Percentiles rank a stretch among this genome's conserved stretches.
These are phyloP conservation scores for Halocaridina rubra DNA, from an alignment of 2,888 invertebrate genomes.

Conservation along the genomic window DNA sequence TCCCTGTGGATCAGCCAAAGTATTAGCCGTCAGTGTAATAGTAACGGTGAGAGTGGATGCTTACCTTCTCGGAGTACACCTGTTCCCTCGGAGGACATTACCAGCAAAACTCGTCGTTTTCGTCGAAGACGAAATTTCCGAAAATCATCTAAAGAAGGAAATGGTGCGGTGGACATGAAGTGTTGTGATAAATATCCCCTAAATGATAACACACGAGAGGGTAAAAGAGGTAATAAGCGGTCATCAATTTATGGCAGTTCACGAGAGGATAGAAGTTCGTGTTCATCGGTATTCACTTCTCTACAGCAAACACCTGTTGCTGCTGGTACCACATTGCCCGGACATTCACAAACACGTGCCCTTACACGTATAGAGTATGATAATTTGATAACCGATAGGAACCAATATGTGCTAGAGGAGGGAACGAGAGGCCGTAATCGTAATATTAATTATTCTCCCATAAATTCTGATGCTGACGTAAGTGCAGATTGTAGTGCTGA, in stretches of 20 bases:
- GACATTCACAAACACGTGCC: conserved; percentile 18
- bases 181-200: too few species aligned
- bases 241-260: neutral
- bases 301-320: neutral
- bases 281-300: conserved; percentile 5
- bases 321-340: conserved; percentile 23
- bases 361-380: conserved; percentile 41
- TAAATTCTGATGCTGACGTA: neutral
- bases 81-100: neutral
- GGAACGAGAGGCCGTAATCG: neutral
- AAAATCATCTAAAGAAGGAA: neutral
- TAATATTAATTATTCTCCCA: neutral
- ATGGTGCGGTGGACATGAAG: neutral
- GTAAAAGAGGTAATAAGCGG: neutral
- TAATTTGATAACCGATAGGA: conserved; percentile 6
- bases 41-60: conserved; percentile 32
- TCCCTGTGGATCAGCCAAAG: too few species aligned
- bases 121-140: conserved; percentile 6
- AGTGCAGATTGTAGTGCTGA: too few species aligned
- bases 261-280: neutral
- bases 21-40: conserved; percentile 30
- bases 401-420: neutral
- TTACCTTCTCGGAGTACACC: neutral
- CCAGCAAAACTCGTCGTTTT: neutral
- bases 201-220: too few species aligned